Percentiles rank a stretch among this genome's conserved stretches.
phyloP scores from a whole-genome alignment of 2,888 invertebrate genomes.

The Agrochola lota region DNA sequence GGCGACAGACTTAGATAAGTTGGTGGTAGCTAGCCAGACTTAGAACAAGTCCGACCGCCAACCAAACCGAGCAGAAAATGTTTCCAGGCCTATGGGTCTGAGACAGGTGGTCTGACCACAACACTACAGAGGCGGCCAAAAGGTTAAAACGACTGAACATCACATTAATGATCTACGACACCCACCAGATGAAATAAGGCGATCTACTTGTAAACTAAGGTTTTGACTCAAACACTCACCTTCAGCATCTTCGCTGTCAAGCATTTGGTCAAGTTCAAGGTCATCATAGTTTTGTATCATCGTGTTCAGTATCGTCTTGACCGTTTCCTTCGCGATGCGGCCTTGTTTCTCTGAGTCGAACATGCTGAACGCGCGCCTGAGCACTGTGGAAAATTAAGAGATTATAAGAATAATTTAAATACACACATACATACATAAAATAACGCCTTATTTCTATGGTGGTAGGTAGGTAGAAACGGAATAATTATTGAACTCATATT shows the following conservation, averaged over 20 bases:
- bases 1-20: too few relatives aligned
- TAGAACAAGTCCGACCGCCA: too few relatives aligned
- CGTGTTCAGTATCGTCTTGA: constrained; percentile 94
- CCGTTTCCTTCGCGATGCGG: constrained; percentile 94
- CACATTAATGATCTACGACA: not conserved
- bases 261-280: constrained; percentile 93
- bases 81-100: too few relatives aligned
- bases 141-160: too few relatives aligned
- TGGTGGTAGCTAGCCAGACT: too few relatives aligned
- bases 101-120: too few relatives aligned
- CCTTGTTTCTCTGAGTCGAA: constrained; percentile 95
- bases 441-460: not conserved
- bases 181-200: not conserved
- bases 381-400: constrained; percentile 89
- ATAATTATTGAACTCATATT: too few relatives aligned
- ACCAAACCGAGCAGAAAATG: too few relatives aligned
- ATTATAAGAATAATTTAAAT: not conserved
- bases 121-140: too few relatives aligned
- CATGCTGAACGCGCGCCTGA: constrained; percentile 95
- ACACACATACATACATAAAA: not conserved
- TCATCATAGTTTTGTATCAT: constrained; percentile 95
- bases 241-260: constrained; percentile 94
- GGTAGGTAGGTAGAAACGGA: too few relatives aligned
- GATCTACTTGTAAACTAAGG: not conserved
- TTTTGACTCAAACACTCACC: constrained; percentile 86